These are phyloP conservation scores for Stigmatopora argus DNA, from an alignment of 2,113 vertebrate species.

Conservation along the genomic window DNA sequence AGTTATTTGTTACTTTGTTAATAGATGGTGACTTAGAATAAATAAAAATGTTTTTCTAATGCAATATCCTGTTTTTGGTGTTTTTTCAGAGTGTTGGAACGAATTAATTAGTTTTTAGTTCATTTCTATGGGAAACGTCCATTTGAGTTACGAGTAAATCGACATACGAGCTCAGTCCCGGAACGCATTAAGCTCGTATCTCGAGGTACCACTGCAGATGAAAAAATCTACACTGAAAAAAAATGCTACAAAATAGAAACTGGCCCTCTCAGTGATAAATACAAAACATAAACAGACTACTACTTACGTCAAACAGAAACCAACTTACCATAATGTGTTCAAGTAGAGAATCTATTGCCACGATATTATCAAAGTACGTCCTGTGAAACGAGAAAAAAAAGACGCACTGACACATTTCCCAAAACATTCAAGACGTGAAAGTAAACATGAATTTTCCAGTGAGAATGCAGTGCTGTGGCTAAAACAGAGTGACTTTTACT, in stretches of 20 bases:
- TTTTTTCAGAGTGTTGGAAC: no score
- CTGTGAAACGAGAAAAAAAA: conserved; percentile 73
- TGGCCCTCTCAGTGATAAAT: not conserved
- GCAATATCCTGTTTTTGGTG: no score
- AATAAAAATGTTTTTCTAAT: no score
- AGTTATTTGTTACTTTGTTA: no score
- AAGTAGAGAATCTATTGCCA: conserved; percentile 99
- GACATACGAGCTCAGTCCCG: no score
- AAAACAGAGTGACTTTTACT: conserved; percentile 76
- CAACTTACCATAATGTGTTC: conserved; percentile 99
- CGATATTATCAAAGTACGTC: conserved; percentile 99
- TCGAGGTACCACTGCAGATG: no score
- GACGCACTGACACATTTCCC: conserved; percentile 56
- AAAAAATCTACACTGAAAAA: not conserved
- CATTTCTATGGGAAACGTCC: no score
- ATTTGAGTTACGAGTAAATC: no score
- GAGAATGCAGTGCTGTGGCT: not conserved
- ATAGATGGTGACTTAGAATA: no score
- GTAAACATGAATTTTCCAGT: conserved; percentile 26
- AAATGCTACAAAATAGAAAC: not conserved
- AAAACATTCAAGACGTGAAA: conserved; percentile 52
- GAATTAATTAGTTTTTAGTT: no score
- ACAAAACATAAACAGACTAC: not conserved
- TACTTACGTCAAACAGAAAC: conserved; percentile 39
- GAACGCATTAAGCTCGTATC: no score